Evolutionary conservation across 2,113 vertebrate genomes (phyloP).

Genomic region (Rafetus swinhoei): DNA sequence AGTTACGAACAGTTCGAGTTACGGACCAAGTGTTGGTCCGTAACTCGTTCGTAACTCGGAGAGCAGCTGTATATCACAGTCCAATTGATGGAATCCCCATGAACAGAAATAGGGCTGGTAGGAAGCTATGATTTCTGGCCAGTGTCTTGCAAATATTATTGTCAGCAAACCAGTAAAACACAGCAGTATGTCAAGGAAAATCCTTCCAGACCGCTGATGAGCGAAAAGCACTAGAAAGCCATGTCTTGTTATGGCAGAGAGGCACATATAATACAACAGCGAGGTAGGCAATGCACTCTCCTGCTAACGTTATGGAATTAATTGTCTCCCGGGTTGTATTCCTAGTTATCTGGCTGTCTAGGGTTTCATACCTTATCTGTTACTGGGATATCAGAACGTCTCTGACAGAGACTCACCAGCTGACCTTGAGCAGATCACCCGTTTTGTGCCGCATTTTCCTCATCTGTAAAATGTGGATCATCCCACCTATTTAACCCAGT

Average conservation of each 20-base stretch:
- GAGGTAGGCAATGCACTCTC: not conserved
- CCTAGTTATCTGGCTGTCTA: not conserved
- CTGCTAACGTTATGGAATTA: not conserved
- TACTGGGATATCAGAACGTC: not conserved
- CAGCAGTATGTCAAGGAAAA: not conserved
- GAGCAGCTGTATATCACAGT: not conserved
- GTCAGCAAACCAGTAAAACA: not conserved
- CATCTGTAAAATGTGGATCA: not conserved
- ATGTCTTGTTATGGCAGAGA: not conserved
- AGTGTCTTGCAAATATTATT: not conserved
- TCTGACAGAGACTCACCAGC: fast-evolving
- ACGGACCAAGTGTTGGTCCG: too few species aligned
- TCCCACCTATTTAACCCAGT: not conserved
- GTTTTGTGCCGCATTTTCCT: fast-evolving
- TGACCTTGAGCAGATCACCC: not conserved
- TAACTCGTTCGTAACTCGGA: too few species aligned
- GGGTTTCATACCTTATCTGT: not conserved
- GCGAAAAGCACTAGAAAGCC: not conserved
- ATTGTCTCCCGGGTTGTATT: not conserved
- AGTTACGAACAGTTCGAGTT: too few species aligned
- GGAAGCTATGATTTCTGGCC: not conserved
- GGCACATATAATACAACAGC: not conserved
- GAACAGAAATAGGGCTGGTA: not conserved
- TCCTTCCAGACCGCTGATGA: not conserved
- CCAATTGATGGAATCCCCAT: not conserved